Base-by-base conservation (phyloP, 2,113 vertebrate genomes). In the Carassius auratus region DNA sequence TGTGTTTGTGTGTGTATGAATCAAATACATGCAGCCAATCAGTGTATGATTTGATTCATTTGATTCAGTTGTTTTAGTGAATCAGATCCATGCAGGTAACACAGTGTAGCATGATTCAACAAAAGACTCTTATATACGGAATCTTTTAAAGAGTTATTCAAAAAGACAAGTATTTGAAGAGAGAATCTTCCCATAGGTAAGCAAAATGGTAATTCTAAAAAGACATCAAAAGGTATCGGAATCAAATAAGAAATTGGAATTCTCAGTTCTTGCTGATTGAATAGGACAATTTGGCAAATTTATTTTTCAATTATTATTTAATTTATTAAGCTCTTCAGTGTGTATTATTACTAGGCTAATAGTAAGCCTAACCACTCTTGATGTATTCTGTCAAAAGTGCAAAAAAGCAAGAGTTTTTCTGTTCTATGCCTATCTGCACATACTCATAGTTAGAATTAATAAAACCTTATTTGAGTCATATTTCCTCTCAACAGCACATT, bases 401-500 rank as follows among this genome's bases (percentile, higher is more conserved):
- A 36, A n/a, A 75, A 45, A 45, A 75, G 71, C n/a, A 15, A 17
- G 14, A 76, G 26, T 21, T 57, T n/a, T 77, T 33, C 8, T 21
- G 78, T 64, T 26, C 62, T 21, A n/a, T 30, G 15, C 4, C 21
- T 36, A 52, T 52, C 62, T 81, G 8, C 45, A 30, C 42, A 9
- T 48, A 17, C n/a, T 21, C 71, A 30, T 9, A 84, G 69, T 52
- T 83, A 26, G 59, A 81, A 50, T 88, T 62, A 59, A 86, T 86
- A 52, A 13, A 84, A 84, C 71, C 59, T 69, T 50, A 88, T 86
- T 84, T 48, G 52, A 64, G 55, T 48, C 38, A n/a, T 76, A 84
- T 84, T 86, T 86, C 55, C 76, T 86, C 77, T 69, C 13, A 38
- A 50, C 62, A 84, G 87, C 73, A 64, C 81, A 81, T 84, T 83